Evolutionary conservation across 2,797 vertebrate species (phyloP).

Genomic region (Staurois parvus): DNA sequence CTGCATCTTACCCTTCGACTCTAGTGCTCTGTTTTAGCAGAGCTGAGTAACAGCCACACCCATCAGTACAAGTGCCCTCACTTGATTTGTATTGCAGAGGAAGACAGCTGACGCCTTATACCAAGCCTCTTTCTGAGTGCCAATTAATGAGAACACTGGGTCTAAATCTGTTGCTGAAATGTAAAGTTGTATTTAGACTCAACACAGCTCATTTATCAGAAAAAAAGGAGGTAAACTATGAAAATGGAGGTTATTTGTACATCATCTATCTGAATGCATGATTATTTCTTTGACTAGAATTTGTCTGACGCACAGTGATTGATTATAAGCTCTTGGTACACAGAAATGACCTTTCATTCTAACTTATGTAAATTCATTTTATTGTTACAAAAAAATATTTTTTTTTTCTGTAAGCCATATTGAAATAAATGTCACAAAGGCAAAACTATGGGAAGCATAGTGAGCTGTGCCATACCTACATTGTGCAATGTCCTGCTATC

Average conservation of each 20-base stretch:
- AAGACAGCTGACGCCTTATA: neutral
- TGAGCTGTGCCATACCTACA: constrained; percentile 43
- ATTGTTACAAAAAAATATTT: constrained; percentile 20
- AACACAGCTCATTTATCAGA: neutral
- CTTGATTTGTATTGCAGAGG: neutral
- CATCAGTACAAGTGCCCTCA: neutral
- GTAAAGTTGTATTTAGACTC: neutral
- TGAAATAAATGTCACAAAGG: constrained; percentile 52
- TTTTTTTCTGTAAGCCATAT: constrained; percentile 35
- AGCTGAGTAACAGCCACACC: neutral
- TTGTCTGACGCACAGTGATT: neutral
- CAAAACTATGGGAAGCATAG: constrained; percentile 38
- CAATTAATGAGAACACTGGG: neutral
- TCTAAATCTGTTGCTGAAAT: neutral
- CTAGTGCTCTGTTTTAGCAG: neutral
- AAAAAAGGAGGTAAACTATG: neutral
- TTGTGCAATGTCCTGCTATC: constrained; percentile 36
- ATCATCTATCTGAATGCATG: neutral
- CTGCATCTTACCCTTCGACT: neutral
- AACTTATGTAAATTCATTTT: constrained; percentile 24
- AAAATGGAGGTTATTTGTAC: neutral
- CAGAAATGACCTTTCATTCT: constrained; percentile 10
- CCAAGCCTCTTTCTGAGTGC: neutral
- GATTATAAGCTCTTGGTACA: constrained; percentile 32
- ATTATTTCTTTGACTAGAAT: neutral